phyloP scores from a whole-genome alignment of 2,888 invertebrate species.

The Troglohyphantes excavatus region DNA sequence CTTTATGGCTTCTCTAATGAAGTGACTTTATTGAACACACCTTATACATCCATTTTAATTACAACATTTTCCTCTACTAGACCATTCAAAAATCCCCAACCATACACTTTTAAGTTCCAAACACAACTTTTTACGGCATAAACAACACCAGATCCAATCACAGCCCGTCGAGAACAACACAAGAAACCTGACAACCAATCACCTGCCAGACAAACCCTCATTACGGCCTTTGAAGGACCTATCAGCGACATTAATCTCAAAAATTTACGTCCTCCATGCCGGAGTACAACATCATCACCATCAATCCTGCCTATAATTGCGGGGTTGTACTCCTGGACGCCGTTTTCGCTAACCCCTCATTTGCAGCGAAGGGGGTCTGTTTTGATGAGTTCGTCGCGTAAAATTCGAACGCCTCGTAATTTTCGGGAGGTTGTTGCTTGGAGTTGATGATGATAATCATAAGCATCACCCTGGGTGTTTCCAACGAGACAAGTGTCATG shows the following conservation, averaged over 20 bases:
- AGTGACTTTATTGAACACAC: too few species aligned
- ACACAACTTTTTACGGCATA: too few species aligned
- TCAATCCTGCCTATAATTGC: slow-evolving; percentile 54
- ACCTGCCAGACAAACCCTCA: neutral
- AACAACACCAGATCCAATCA: too few species aligned
- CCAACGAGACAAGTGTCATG: neutral
- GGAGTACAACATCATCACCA: slow-evolving; percentile 43
- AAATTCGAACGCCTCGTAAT: slow-evolving; percentile 51
- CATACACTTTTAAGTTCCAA: too few species aligned
- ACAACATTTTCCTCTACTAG: too few species aligned
- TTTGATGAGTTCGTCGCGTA: slow-evolving; percentile 40
- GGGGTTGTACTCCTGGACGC: slow-evolving; percentile 20
- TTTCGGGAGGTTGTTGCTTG: slow-evolving; percentile 18
- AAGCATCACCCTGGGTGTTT: slow-evolving; percentile 28
- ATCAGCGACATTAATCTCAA: slow-evolving; percentile 30
- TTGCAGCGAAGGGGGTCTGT: slow-evolving; percentile 37
- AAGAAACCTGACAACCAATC: neutral
- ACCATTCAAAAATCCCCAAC: too few species aligned
- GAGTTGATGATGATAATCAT: slow-evolving; percentile 42
- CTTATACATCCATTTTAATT: too few species aligned
- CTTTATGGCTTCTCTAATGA: too few species aligned
- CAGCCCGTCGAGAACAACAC: neutral
- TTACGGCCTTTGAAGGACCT: slow-evolving; percentile 13
- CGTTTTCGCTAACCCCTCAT: slow-evolving; percentile 52
- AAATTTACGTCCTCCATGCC: slow-evolving; percentile 37